Percentiles rank a stretch among this genome's conserved stretches.
phyloP scores from a whole-genome alignment of 2,888 invertebrate species.

The Aphodius sticticus region DNA sequence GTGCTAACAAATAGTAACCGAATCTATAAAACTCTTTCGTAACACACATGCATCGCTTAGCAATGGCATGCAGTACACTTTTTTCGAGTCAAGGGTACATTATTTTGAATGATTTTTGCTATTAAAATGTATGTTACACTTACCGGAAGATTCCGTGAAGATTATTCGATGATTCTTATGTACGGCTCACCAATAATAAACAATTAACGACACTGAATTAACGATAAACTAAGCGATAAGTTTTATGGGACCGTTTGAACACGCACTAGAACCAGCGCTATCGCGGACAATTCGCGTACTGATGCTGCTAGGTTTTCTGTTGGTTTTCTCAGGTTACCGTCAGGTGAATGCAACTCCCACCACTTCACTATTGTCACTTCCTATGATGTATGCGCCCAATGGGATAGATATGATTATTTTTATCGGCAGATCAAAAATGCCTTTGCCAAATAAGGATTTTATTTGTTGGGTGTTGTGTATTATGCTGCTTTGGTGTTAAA shows the following conservation, averaged over 20 bases:
- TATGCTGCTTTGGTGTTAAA: no score
- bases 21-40: not conserved
- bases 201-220: slow-evolving; percentile 11
- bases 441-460: not conserved
- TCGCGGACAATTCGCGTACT: slow-evolving; percentile 31
- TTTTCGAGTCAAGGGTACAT: not conserved
- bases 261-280: not conserved
- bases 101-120: not conserved
- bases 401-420: not conserved
- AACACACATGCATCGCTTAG: slow-evolving; percentile 5
- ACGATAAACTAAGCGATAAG: not conserved
- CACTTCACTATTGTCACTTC: slow-evolving; percentile 35
- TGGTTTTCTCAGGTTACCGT: slow-evolving; percentile 35
- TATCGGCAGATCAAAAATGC: not conserved
- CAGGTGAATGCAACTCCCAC: slow-evolving; percentile 44
- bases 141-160: not conserved
- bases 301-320: slow-evolving; percentile 30
- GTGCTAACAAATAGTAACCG: slow-evolving; percentile 1
- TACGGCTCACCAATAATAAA: not conserved
- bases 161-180: not conserved
- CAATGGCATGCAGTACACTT: not conserved
- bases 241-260: not conserved
- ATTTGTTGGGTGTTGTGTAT: no score
- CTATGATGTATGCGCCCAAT: not conserved
- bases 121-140: not conserved